phyloP scores from a whole-genome alignment of 1,140 invertebrate species.

The Antheraea pernyi region DNA sequence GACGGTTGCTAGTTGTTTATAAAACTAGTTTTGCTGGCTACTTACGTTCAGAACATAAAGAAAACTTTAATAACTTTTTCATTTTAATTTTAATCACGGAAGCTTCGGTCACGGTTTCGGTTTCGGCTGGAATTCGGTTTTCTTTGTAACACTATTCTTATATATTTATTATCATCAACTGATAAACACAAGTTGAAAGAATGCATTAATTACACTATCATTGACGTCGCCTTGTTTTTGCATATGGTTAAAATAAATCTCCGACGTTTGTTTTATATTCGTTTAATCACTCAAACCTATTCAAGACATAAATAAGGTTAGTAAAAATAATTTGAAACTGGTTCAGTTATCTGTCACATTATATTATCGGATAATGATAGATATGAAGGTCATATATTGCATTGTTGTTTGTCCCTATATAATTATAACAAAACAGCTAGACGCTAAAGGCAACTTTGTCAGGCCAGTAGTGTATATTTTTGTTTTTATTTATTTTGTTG shows the following conservation, averaged over 20 bases:
- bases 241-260: background rate
- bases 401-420: background rate
- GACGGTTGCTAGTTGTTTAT: too few relatives aligned
- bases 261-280: background rate
- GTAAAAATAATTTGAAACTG: background rate
- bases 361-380: background rate
- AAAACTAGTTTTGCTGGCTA: too few relatives aligned
- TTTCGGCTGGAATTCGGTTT: too few relatives aligned
- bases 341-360: background rate
- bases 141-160: too few relatives aligned
- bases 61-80: too few relatives aligned
- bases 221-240: background rate
- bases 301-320: background rate
- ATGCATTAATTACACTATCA: background rate
- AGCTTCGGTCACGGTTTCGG: too few relatives aligned
- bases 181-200: background rate
- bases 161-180: too few relatives aligned
- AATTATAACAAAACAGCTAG: background rate
- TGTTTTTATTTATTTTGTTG: background rate
- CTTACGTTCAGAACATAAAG: too few relatives aligned
- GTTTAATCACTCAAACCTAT: background rate
- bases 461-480: background rate
- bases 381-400: background rate
- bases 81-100: too few relatives aligned
- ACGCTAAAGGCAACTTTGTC: background rate